Evolutionary conservation across 2,797 vertebrate genomes (phyloP), one percentile per base, ranked within the genome.

Genomic region (Aerospiza tachiro): DNA sequence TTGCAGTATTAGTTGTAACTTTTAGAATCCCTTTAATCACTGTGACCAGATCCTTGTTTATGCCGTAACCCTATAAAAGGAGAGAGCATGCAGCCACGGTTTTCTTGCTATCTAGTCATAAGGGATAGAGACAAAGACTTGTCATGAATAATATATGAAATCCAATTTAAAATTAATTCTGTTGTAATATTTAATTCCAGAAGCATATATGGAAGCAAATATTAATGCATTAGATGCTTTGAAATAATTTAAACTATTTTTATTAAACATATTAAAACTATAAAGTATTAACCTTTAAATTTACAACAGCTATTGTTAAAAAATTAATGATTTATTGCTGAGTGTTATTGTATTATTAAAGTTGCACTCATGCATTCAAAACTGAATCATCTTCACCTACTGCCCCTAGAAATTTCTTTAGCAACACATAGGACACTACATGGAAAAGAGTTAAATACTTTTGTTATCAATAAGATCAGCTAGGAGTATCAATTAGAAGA

Each of bases 191-290:
- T 83, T 88, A 83, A 81, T 86, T 90, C 53, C 36, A 75, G 53
- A 78, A 85, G 19, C n/a, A 72, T 44, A 66, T 65, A 58, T 28
- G 52, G 62, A 85, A 80, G 90, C 23, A 95, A 86, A 85, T 87
- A 90, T 63, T 89, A 89, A 91, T 90, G 44, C 38, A 65, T 92
- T 89, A n/a, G 40, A 53, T 21, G 70, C 18, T 78, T 82, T 71
- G 40, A 80, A 93, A 72, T 74, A 6, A 91, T 92, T 87, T 85
- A 49, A 94, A 82, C 29, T 86, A 58, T 68, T 95, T 90, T 90
- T 87, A 87, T 89, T 89, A 90, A 89, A 38, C 23, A 63, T 77
- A 90, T 55, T 93, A 89, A 73, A 89, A 61, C 52, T 68, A 35
- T 68, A 67, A 90, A 74, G 50, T 74, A 92, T 80, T 87, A 75